Evolutionary conservation across 2,888 invertebrate species (phyloP).

Genomic region (Bombylius major): DNA sequence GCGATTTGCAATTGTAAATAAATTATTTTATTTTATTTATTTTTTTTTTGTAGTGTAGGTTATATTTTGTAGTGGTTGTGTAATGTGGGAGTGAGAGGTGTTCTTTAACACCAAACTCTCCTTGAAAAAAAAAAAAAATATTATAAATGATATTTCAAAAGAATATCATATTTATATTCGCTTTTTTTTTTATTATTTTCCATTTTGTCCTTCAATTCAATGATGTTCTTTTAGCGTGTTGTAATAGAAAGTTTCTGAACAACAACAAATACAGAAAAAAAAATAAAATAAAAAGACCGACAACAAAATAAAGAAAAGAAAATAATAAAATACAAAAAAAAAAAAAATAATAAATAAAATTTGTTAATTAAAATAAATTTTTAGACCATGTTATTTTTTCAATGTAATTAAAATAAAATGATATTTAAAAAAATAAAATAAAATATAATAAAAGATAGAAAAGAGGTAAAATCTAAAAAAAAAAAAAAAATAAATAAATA

Average conservation of each 20-base stretch:
- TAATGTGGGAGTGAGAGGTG: too few relatives aligned
- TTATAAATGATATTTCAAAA: too few relatives aligned
- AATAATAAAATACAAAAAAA: background rate
- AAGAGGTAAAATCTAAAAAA: background rate
- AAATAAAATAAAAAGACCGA: too few relatives aligned
- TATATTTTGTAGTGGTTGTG: too few relatives aligned
- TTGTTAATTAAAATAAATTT: constrained; percentile 7
- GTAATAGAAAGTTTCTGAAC: background rate
- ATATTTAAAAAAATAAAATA: background rate
- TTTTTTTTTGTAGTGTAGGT: too few relatives aligned
- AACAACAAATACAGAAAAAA: background rate
- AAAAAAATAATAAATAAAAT: constrained; percentile 2
- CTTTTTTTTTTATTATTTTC: too few relatives aligned
- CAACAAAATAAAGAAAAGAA: too few relatives aligned
- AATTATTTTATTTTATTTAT: too few relatives aligned
- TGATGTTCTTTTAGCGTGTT: constrained; percentile 6
- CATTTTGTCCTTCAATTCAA: constrained; percentile 5
- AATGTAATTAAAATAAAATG: background rate
- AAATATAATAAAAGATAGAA: background rate
- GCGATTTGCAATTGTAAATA: too few relatives aligned
- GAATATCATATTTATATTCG: too few relatives aligned
- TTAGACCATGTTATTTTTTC: background rate
- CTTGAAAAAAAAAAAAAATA: too few relatives aligned
- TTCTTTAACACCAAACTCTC: too few relatives aligned
- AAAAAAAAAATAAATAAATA: background rate